Evolutionary conservation across 2,888 invertebrate genomes (phyloP), one percentile per base, ranked within the genome.

Genomic region (Epistrophe eligans): DNA sequence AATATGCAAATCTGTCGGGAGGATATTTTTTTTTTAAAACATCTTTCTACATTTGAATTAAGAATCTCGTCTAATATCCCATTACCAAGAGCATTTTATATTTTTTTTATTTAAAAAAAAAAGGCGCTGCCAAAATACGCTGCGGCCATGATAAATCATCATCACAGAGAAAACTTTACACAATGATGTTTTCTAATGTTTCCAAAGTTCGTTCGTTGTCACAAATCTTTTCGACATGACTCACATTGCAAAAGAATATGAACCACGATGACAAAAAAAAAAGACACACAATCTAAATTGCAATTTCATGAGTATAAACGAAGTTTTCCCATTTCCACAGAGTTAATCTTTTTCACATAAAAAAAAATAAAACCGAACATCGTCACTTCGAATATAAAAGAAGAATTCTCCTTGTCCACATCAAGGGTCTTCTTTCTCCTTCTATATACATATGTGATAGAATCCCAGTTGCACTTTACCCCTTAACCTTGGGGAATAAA

Each of bases 391-490:
- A 74, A 74, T 55, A 74, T 55, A 40, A 19, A 35, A 32, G 15
- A 9, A 52, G 24, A 28, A 15, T 19, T n/a, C 13, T 38, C 19
- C 1, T 19, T 32, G 24, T 35, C 4, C 50, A 24, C 24, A n/a
- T 6, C 45, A 17, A 40, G 58, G 66, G 32, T 43, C 17, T n/a
- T 43, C 17, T 45, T 48, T 50, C 3, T 40, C 7, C n/a, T 43
- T 15, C 13, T n/a, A 15, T 6, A n/a, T n/a, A n/a, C n/a, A n/a
- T n/a, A 60, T 74, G 58, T 71, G 19, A 52, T 38, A 24, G 38
- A 70, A 70, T 66, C 35, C 76, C 84, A 80, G 40, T 84, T 84
- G 84, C 80, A 76, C 80, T 79, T 43, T 58, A 72, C 58, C 72
- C 58, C 72, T 60, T 77, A 45, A 70, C 45, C 58, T 57, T 13